Percentiles rank a stretch among this genome's conserved stretches.
Evolutionary conservation across 2,113 vertebrate genomes (phyloP).

Genomic region (Perognathus longimembris): DNA sequence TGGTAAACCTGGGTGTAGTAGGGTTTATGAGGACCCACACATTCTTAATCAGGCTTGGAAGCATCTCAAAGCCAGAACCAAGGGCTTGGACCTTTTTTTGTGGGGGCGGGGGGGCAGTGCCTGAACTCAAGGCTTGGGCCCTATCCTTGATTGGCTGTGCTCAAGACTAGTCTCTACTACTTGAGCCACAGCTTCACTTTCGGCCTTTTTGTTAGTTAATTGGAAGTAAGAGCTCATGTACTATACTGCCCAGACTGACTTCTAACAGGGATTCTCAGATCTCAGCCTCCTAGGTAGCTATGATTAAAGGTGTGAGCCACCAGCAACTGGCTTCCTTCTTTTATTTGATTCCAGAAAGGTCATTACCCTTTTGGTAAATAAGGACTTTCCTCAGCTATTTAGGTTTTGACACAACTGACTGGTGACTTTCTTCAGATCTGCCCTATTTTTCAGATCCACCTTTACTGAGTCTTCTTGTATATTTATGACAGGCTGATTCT

Average conservation of each 20-base stretch:
- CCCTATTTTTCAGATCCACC: background rate
- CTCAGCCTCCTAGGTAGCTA: too few species aligned
- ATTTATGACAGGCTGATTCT: background rate
- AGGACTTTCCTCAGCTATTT: background rate
- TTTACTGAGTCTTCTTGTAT: background rate
- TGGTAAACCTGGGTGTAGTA: constrained; percentile 93
- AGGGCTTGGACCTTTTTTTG: too few species aligned
- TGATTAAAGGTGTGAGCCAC: too few species aligned
- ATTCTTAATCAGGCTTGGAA: constrained; percentile 83
- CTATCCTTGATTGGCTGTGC: too few species aligned
- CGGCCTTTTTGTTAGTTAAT: too few species aligned
- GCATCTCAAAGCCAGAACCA: constrained; percentile 93
- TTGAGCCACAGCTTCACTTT: too few species aligned
- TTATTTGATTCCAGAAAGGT: constrained; percentile 22
- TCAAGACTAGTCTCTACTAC: too few species aligned
- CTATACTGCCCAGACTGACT: too few species aligned
- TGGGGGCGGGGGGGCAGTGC: too few species aligned
- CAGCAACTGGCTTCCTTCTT: background rate
- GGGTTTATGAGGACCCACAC: constrained; percentile 87
- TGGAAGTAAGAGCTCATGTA: too few species aligned
- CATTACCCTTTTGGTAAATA: background rate
- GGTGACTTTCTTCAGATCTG: background rate
- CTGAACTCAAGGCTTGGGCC: too few species aligned
- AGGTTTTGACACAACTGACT: background rate
- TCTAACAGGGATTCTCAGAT: too few species aligned